These are phyloP conservation scores for Ceratina calcarata DNA, from an alignment of 1,140 invertebrate species.

Conservation along the genomic window DNA sequence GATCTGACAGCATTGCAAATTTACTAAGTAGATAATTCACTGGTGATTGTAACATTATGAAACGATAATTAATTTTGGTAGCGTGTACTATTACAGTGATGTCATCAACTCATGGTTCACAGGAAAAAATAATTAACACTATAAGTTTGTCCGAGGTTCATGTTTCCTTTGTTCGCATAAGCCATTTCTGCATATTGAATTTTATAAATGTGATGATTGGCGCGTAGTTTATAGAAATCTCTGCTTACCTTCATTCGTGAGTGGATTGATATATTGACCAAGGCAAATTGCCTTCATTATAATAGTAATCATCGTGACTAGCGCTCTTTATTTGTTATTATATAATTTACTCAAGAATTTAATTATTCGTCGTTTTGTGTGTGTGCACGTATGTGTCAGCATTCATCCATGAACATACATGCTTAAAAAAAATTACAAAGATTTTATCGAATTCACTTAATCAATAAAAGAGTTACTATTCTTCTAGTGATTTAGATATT, in stretches of 20 bases:
- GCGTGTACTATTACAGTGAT: neutral
- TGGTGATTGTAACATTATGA: too few relatives aligned
- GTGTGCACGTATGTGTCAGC: too few relatives aligned
- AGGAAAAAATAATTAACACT: neutral
- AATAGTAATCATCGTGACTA: slow-evolving; percentile 74
- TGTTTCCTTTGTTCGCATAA: slow-evolving; percentile 15
- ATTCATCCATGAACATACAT: slow-evolving; percentile 62
- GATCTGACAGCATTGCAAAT: neutral
- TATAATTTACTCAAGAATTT: slow-evolving; percentile 73
- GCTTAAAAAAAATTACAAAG: neutral
- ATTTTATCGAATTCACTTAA: neutral
- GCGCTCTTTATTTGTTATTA: slow-evolving; percentile 75
- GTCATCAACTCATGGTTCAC: neutral
- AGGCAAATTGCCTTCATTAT: slow-evolving; percentile 68
- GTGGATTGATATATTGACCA: too few relatives aligned
- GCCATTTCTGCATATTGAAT: neutral
- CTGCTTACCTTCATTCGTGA: slow-evolving; percentile 21
- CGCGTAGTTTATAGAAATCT: slow-evolving; percentile 20
- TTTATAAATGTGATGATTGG: neutral
- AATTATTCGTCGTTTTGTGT: slow-evolving; percentile 79
- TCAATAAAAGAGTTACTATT: neutral
- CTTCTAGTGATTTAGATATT: neutral
- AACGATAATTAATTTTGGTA: neutral
- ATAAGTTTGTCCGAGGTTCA: neutral
- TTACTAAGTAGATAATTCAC: neutral